Evolutionary conservation across 2,888 invertebrate species (phyloP), one percentile per base, ranked within the genome.

Genomic region (Allophyes oxyacanthae): DNA sequence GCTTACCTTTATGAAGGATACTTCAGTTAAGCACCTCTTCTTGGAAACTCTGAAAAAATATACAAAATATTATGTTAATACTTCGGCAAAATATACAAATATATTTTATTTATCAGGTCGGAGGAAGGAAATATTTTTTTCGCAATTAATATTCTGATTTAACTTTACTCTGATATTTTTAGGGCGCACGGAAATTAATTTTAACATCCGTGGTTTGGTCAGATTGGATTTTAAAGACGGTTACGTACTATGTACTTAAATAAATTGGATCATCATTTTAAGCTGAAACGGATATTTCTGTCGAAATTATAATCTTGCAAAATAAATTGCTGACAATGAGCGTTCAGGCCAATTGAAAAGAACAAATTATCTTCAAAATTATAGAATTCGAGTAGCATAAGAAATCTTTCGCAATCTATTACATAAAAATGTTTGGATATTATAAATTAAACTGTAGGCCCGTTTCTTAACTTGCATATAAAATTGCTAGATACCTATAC

Each of bases 131-230:
- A 65, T 54, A 56, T 52, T 59, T 62, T 67, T 69, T 72, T 65
- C 51, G 38, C 62, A 72, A 77, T 68, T 72, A 67, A 64, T 68
- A 69, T 73, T 70, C 57, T 61, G 55, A 64, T 45, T 60, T 15
- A 41, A 53, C 36, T 8, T 4, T n/a, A 60, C 65, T 58, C 67
- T 49, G 49, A 41, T 51, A 65, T 57, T 72, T 72, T 69, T 60
- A 55, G 51, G 52, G 54, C 58, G 66, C 61, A 61, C 70, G 78
- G 70, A 81, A 81, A 84, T 81, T 80, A 78, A 81, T 83, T 77
- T 83, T 78, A 72, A 75, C 75, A 72, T 63, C 72, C 77, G 59
- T 64, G 63, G 58, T 66, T 68, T 72, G 50, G 37, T 50, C 53
- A 59, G 56, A 70, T 70, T 70, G 63, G 63, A 54, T 71, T 67